These are phyloP conservation scores for Bombus balteatus DNA, from an alignment of 1,140 invertebrate species.

Conservation along the genomic window DNA sequence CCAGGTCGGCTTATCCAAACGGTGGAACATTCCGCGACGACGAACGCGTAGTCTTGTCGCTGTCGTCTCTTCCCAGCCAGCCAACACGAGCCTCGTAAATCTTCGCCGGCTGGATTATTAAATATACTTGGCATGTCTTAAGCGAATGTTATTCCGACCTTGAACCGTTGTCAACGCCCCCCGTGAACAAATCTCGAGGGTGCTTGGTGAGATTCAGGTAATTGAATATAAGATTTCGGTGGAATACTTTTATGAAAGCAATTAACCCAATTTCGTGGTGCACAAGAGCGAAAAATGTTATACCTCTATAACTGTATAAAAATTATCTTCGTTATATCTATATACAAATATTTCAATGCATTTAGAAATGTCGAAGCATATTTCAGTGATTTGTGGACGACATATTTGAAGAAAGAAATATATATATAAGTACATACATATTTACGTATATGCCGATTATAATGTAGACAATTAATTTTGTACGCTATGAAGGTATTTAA, in stretches of 20 bases:
- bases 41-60: background rate
- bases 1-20: slow-evolving; percentile 21
- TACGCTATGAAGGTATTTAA: no score
- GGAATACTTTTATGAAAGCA: background rate
- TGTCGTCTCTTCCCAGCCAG: background rate
- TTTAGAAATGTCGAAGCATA: background rate
- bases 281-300: background rate
- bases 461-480: no score
- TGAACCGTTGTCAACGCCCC: slow-evolving; percentile 14
- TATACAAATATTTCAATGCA: background rate
- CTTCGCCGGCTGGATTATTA: slow-evolving; percentile 32
- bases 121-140: slow-evolving; percentile 29
- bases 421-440: no score
- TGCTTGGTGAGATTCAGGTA: background rate
- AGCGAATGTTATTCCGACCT: background rate
- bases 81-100: slow-evolving; percentile 26
- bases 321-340: background rate
- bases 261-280: background rate
- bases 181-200: background rate
- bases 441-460: no score
- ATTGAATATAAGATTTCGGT: background rate
- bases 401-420: no score
- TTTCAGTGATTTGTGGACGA: background rate
- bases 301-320: background rate
- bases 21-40: slow-evolving; percentile 15